A percentile compares a stretch with the other conserved stretches of the same genome.
Evolutionary conservation across 2,113 vertebrate species (phyloP).

Genomic region (Microtus ochrogaster): DNA sequence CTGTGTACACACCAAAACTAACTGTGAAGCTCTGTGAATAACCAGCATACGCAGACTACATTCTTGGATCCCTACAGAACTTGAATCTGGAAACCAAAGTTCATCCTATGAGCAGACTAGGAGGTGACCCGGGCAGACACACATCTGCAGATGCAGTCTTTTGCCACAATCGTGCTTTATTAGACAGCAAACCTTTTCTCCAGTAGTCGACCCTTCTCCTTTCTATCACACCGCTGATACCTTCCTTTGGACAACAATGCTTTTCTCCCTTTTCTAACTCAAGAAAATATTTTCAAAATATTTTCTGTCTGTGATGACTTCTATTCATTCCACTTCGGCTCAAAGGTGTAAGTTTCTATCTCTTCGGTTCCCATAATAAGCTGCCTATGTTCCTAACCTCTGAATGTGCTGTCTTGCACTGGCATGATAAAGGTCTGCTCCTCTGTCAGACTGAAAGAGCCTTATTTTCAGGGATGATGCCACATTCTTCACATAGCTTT

Average conservation of each 20-base stretch:
- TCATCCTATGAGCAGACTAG: background rate
- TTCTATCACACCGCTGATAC: background rate
- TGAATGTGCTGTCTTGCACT: background rate
- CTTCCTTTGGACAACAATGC: background rate
- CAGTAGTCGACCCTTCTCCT: background rate
- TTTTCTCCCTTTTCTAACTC: background rate
- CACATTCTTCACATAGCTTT: background rate
- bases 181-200: background rate
- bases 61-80: background rate
- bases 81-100: background rate
- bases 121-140: background rate
- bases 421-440: background rate
- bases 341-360: background rate
- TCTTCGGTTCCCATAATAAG: background rate
- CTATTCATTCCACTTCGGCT: background rate
- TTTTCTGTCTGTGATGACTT: background rate
- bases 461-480: background rate
- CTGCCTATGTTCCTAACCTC: background rate
- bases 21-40: background rate
- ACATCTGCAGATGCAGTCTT: background rate
- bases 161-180: background rate
- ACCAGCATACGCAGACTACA: background rate
- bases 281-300: conserved; percentile 11
- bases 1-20: conserved; percentile 13
- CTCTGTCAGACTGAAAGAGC: background rate